Percentiles rank a stretch among this genome's conserved stretches.
Evolutionary conservation across 1,140 invertebrate species (phyloP).

Genomic region (Drosophila tani): DNA sequence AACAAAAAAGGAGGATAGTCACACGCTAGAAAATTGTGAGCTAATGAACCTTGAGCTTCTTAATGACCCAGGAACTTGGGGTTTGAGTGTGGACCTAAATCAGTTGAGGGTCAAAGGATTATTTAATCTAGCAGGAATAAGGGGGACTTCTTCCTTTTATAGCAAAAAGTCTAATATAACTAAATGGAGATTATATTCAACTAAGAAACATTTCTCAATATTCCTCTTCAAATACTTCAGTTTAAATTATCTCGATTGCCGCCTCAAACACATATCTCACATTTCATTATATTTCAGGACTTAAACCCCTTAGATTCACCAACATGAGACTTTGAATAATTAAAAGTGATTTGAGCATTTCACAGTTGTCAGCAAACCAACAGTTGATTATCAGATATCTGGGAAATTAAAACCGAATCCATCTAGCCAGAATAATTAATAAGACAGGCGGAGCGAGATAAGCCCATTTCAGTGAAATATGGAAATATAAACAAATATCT

Average conservation of each 20-base stretch:
- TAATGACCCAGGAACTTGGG: neutral
- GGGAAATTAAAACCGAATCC: conserved; percentile 9
- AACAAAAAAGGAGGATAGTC: conserved; percentile 9
- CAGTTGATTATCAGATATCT: conserved; percentile 4
- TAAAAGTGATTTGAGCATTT: conserved; percentile 1
- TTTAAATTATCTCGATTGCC: neutral
- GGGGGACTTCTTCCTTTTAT: too few relatives aligned
- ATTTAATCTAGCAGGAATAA: too few relatives aligned
- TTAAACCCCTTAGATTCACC: neutral
- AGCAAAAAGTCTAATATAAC: too few relatives aligned
- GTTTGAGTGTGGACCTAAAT: neutral
- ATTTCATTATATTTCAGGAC: too few relatives aligned
- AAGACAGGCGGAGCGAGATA: conserved; percentile 15
- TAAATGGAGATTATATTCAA: too few relatives aligned
- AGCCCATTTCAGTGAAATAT: conserved; percentile 14
- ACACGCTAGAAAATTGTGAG: conserved; percentile 8
- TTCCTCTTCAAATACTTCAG: neutral
- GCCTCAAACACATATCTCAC: too few relatives aligned
- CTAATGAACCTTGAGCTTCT: conserved; percentile 34
- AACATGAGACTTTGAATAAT: neutral
- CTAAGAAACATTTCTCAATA: too few relatives aligned
- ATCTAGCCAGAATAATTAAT: conserved; percentile 23
- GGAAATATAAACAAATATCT: conserved; percentile 10
- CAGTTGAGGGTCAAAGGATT: neutral
- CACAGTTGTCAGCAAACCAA: conserved; percentile 7